Evolutionary conservation across 2,888 invertebrate genomes (phyloP).

Genomic region (Disparrhopalites patrizii): DNA sequence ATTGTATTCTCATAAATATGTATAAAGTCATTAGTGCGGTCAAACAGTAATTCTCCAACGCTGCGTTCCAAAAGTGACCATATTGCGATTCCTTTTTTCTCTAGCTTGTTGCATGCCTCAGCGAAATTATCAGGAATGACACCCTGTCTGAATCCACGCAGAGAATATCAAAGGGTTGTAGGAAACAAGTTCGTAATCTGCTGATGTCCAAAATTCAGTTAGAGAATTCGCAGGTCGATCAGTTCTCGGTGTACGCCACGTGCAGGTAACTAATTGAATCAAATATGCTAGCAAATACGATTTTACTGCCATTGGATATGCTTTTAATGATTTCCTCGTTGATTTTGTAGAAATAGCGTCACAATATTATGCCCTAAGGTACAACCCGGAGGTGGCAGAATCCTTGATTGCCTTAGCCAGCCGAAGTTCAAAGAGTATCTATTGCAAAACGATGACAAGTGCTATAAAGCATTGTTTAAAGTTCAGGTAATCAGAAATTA

Average conservation of each 20-base stretch:
- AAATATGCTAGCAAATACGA: neutral
- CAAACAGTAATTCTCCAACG: neutral
- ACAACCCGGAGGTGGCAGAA: conserved; percentile 70
- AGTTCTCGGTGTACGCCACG: conserved; percentile 53
- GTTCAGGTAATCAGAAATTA: too few relatives aligned
- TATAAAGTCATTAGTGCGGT: conserved; percentile 12
- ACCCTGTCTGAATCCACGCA: conserved; percentile 72
- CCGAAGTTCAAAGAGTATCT: conserved; percentile 25
- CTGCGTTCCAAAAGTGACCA: neutral
- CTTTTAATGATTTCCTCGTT: conserved; percentile 53
- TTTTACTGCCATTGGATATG: neutral
- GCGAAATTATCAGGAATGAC: conserved; percentile 85
- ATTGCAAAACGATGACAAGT: conserved; percentile 54
- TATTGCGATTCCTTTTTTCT: conserved; percentile 10
- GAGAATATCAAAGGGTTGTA: conserved; percentile 79
- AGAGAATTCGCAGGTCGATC: conserved; percentile 82
- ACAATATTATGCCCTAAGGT: conserved; percentile 71
- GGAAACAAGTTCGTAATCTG: conserved; percentile 85
- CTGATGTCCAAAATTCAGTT: conserved; percentile 73
- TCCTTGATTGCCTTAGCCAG: conserved; percentile 75
- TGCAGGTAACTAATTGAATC: conserved; percentile 37
- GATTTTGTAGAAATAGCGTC: conserved; percentile 82
- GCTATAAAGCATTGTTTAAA: conserved; percentile 76
- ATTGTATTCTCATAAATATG: too few relatives aligned
- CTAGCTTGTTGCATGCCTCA: conserved; percentile 78